phyloP scores from a whole-genome alignment of 2,888 invertebrate genomes.

The Ypsolopha sequella region DNA sequence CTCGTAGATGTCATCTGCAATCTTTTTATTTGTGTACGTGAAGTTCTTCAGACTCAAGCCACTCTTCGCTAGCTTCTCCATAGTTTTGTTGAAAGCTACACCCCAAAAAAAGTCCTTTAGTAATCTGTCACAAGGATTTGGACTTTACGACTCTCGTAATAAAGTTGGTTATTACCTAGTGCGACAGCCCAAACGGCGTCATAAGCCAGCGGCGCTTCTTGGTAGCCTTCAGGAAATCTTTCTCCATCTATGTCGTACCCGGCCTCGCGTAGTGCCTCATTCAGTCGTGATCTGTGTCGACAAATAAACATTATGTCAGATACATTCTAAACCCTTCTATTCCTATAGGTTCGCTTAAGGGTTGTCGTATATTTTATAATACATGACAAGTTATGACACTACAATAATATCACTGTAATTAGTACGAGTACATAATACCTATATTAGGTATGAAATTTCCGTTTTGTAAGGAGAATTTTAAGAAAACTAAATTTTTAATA shows the following conservation, averaged over 20 bases:
- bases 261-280: conserved; percentile 82
- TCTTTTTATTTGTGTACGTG: conserved; percentile 94
- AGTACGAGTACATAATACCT: no score
- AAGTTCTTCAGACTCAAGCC: conserved; percentile 94
- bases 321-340: no score
- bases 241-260: conserved; percentile 90
- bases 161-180: conserved; percentile 72
- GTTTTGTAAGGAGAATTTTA: no score
- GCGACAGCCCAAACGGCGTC: conserved; percentile 99
- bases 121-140: conserved; percentile 1
- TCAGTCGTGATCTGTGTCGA: conserved; percentile 74
- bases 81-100: conserved; percentile 96
- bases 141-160: neutral
- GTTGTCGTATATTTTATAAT: no score
- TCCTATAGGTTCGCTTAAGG: no score
- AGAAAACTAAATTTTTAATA: no score
- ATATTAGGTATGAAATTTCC: no score
- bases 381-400: no score
- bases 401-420: no score
- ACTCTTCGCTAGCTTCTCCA: conserved; percentile 84
- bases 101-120: conserved; percentile 13
- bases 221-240: conserved; percentile 93
- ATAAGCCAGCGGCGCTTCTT: conserved; percentile 98
- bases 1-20: conserved; percentile 95
- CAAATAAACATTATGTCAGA: no score